These are phyloP conservation scores for Anguilla marmorata DNA, from an alignment of 2,797 vertebrate species.

Conservation along the genomic window DNA sequence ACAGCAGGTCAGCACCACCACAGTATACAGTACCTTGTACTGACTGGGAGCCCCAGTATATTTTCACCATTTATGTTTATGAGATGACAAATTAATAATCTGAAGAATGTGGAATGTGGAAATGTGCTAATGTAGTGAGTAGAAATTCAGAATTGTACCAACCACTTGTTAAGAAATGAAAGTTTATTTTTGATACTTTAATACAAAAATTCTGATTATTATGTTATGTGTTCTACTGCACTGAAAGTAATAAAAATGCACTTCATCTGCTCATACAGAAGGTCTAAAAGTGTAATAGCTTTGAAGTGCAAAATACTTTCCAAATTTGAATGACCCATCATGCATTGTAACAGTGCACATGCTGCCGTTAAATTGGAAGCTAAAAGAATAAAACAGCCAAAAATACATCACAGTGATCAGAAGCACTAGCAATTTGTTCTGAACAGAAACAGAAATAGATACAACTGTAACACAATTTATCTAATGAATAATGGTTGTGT, in stretches of 20 bases:
- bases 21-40: not conserved
- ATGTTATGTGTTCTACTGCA: conserved; percentile 12
- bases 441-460: conserved; percentile 54
- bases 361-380: conserved; percentile 44
- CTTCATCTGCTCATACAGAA: not conserved
- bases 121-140: not conserved
- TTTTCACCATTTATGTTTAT: not conserved
- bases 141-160: not conserved
- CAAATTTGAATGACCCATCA: not conserved
- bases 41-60: not conserved
- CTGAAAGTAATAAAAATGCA: conserved; percentile 10
- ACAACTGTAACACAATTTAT: conserved; percentile 42
- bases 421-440: conserved; percentile 37
- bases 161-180: not conserved
- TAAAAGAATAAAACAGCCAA: conserved; percentile 45
- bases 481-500: conserved; percentile 50
- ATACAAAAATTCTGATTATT: conserved; percentile 7
- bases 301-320: conserved; percentile 4
- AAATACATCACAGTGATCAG: conserved; percentile 44
- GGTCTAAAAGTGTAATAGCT: not conserved
- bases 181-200: conserved; percentile 23
- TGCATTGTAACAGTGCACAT: not conserved
- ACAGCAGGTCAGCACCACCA: not conserved
- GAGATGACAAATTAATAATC: not conserved
- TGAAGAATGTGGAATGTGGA: not conserved